phyloP scores from a whole-genome alignment of 2,797 vertebrate genomes.

The Acanthurus leucopareius region DNA sequence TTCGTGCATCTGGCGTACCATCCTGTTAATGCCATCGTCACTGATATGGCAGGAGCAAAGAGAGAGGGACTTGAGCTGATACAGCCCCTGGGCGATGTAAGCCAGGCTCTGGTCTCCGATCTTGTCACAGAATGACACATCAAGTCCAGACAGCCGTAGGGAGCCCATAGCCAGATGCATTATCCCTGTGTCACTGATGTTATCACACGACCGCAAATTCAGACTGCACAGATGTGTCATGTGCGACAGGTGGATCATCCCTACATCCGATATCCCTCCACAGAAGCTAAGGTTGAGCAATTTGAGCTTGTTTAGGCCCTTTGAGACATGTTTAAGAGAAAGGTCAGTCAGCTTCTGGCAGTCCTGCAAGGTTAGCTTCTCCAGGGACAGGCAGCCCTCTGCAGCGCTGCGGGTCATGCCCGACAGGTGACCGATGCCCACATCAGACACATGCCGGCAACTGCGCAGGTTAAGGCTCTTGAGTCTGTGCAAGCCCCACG shows the following conservation, averaged over 20 bases:
- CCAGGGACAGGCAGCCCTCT: slow-evolving; percentile 95
- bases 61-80: slow-evolving; percentile 95
- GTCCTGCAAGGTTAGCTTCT: slow-evolving; percentile 97
- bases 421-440: slow-evolving; percentile 96
- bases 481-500: slow-evolving; percentile 97
- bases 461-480: slow-evolving; percentile 98
- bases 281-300: slow-evolving; percentile 99
- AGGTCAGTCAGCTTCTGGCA: slow-evolving; percentile 98
- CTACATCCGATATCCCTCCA: slow-evolving; percentile 96
- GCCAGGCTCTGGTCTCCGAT: slow-evolving; percentile 98
- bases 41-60: slow-evolving; percentile 98
- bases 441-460: slow-evolving; percentile 97
- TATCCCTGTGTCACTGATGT: slow-evolving; percentile 98
- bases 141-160: slow-evolving; percentile 92
- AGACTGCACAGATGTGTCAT: slow-evolving; percentile 96
- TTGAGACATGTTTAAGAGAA: slow-evolving; percentile 95
- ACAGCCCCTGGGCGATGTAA: slow-evolving; percentile 96
- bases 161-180: slow-evolving; percentile 99
- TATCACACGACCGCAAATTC: slow-evolving; percentile 97
- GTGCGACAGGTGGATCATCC: slow-evolving; percentile 97
- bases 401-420: slow-evolving; percentile 98
- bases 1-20: slow-evolving; percentile 99
- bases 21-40: slow-evolving; percentile 97
- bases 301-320: slow-evolving; percentile 93
- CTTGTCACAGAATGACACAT: slow-evolving; percentile 98